Percentiles rank a stretch among this genome's conserved stretches.
Evolutionary conservation across 2,888 invertebrate species (phyloP).

Genomic region (Luffia ferchaultella): DNA sequence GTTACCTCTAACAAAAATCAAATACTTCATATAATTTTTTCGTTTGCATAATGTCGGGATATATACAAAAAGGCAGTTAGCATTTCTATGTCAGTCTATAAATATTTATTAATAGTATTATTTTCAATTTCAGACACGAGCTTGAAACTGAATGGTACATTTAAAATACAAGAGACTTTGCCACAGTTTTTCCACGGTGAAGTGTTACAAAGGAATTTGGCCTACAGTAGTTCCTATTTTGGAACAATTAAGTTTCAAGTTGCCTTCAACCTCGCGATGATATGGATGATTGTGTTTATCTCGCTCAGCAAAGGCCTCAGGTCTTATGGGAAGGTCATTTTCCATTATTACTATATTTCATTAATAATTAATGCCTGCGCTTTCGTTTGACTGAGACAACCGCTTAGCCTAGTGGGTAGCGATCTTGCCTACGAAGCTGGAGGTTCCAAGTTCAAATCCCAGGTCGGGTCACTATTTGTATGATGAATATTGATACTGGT

Average conservation of each 20-base stretch:
- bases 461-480: no score
- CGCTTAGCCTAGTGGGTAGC: no score
- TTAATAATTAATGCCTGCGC: no score
- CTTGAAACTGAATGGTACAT: constrained; percentile 31
- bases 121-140: constrained; percentile 27
- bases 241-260: constrained; percentile 85
- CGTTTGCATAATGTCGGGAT: no score
- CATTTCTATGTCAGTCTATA: not conserved
- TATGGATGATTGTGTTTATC: constrained; percentile 91
- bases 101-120: not conserved
- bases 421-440: no score
- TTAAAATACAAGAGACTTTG: constrained; percentile 72
- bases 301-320: constrained; percentile 87
- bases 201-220: constrained; percentile 72
- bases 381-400: no score
- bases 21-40: no score
- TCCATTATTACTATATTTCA: no score
- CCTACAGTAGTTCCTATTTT: constrained; percentile 39
- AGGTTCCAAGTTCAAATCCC: no score
- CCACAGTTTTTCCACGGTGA: constrained; percentile 87
- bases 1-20: no score
- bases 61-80: not conserved
- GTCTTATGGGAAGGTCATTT: constrained; percentile 86
- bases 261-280: constrained; percentile 87
- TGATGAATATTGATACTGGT: no score